These are phyloP conservation scores for Calameuta pallipes DNA, from an alignment of 2,888 invertebrate genomes.

Conservation along the genomic window DNA sequence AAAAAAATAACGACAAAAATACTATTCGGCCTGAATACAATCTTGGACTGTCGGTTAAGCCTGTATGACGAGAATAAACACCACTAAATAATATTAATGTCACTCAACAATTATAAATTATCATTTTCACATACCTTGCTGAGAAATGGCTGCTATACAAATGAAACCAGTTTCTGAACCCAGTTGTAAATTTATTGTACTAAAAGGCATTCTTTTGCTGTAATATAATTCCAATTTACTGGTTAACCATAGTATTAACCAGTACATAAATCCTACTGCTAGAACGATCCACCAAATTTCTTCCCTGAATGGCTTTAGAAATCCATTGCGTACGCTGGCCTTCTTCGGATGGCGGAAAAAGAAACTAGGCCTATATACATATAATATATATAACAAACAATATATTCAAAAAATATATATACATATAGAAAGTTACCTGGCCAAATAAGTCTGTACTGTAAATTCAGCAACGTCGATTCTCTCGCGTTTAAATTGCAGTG, in stretches of 20 bases:
- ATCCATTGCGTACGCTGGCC: conserved; percentile 72
- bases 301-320: conserved; percentile 72
- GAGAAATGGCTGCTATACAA: conserved; percentile 65
- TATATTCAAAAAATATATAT: background rate
- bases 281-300: conserved; percentile 71
- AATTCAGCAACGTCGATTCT: conserved; percentile 71
- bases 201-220: conserved; percentile 18
- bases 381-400: background rate
- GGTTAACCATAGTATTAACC: conserved; percentile 40
- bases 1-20: conserved; percentile 52
- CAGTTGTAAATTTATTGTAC: conserved; percentile 33
- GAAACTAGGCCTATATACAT: conserved; percentile 70
- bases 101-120: background rate
- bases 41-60: conserved; percentile 63
- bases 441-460: conserved; percentile 73
- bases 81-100: background rate
- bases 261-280: conserved; percentile 46
- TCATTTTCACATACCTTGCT: conserved; percentile 60
- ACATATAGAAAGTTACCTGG: conserved; percentile 66
- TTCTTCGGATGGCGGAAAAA: conserved; percentile 77
- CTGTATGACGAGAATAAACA: conserved; percentile 50
- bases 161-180: conserved; percentile 58
- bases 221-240: conserved; percentile 39
- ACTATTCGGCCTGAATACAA: conserved; percentile 65
- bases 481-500: conserved; percentile 74